Conservation (phyloP, 2,888 invertebrate species). For the Stomorhina lunata region DNA sequence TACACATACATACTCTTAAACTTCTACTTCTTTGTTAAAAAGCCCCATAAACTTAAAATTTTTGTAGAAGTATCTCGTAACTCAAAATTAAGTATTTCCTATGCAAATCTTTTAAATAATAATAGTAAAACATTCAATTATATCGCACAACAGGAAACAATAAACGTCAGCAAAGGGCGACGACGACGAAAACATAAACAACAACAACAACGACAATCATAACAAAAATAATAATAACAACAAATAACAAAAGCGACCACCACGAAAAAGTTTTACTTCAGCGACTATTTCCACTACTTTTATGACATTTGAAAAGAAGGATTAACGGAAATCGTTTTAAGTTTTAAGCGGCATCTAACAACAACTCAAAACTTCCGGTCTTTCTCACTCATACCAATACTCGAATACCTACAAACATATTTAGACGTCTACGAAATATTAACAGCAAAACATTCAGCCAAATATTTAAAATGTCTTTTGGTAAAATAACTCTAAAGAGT, state of each 20-base stretch:
- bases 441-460: neutral
- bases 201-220: neutral
- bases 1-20: too few species aligned
- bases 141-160: constrained; percentile 64
- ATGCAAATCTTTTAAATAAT: constrained; percentile 57
- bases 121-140: constrained; percentile 58
- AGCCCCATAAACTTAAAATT: too few species aligned
- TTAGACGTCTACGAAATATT: neutral
- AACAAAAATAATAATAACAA: neutral
- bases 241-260: constrained; percentile 8
- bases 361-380: constrained; percentile 62
- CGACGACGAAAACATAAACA: neutral
- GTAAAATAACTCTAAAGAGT: neutral
- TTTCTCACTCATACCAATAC: neutral
- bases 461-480: neutral
- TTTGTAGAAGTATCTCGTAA: constrained; percentile 2
- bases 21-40: too few species aligned
- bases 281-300: neutral
- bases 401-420: neutral
- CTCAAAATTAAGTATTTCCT: constrained; percentile 44
- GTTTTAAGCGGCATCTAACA: constrained; percentile 57
- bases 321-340: constrained; percentile 62
- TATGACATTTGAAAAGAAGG: constrained; percentile 49
- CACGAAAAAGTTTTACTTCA: constrained; percentile 9
- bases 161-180: constrained; percentile 54